Conservation (phyloP, 2,888 invertebrate genomes). For the Neoascia interrupta region DNA sequence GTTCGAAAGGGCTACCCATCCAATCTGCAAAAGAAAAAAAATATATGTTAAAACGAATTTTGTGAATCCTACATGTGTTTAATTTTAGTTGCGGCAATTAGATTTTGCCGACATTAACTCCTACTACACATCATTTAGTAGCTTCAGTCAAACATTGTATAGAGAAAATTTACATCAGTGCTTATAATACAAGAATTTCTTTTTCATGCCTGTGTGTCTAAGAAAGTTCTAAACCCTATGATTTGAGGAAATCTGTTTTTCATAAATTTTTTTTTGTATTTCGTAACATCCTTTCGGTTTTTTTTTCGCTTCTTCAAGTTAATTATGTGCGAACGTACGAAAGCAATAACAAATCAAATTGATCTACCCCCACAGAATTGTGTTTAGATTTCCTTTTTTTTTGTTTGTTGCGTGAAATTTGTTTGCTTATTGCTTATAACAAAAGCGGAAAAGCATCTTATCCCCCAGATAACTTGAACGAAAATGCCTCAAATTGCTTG, state of each 20-base stretch:
- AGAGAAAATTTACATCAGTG: neutral
- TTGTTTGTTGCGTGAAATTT: conserved; percentile 4
- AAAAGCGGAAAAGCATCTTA: neutral
- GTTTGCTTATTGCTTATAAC: conserved; percentile 17
- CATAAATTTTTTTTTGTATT: conserved; percentile 41
- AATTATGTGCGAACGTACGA: conserved; percentile 51
- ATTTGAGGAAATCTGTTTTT: conserved; percentile 37
- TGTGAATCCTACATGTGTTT: neutral
- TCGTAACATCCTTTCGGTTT: conserved; percentile 50
- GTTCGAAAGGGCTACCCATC: conserved; percentile 96
- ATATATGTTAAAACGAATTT: neutral
- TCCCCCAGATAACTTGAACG: conserved; percentile 16
- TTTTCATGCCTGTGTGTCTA: neutral
- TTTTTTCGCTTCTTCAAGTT: conserved; percentile 27
- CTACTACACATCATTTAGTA: too few relatives aligned
- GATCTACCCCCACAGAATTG: conserved; percentile 57
- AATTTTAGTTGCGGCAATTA: too few relatives aligned
- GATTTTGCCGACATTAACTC: too few relatives aligned
- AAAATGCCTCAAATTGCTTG: conserved; percentile 20
- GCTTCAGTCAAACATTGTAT: neutral
- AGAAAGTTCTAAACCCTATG: conserved; percentile 5
- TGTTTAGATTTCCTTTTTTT: conserved; percentile 56
- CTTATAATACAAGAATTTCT: neutral
- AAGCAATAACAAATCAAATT: conserved; percentile 59
- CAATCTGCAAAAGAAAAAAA: conserved; percentile 84